Evolutionary conservation across 2,113 vertebrate genomes (phyloP), one percentile per base, ranked within the genome.

Genomic region (Phycodurus eques): DNA sequence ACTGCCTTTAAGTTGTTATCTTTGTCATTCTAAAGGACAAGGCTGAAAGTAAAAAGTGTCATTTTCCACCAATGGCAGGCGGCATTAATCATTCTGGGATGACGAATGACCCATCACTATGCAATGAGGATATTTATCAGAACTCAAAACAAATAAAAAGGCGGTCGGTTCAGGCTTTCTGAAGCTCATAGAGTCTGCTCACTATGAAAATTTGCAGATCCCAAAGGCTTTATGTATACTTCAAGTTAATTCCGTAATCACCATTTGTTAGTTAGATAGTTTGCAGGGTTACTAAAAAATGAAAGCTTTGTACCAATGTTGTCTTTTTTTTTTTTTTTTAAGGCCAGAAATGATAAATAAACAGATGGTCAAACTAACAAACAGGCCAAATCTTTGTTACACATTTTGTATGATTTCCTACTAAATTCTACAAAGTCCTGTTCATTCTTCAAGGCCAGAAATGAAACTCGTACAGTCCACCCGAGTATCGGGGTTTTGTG

Each of bases 31-130:
- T 11, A 27, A 61, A 46, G 43, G 22, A 66, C 63, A 46, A 22
- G 44, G n/a, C 63, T 15, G 8, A 47, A 66, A 66, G 20, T 42
- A 66, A 66, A 66, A 46, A 43, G 62, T 65, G 63, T 65, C 63
- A 47, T 66, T 66, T 66, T 66, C 11, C 12, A 20, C 43, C 13
- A 44, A 42, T 39, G 31, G 59, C 59, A 9, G 59, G 59, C 62
- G 19, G 20, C 63, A 43, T 43, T 64, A 64, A 64, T 64, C 62
- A 44, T n/a, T 20, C 15, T 14, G 15, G 35, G 17, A 42, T 42
- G 19, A 43, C n/a, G 39, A 64, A 43, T 8, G 42, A 59, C 10
- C 22, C n/a, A 22, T 31, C 56, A 22, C 56, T 5, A 1, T 59
- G 56, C 22, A 61, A 61, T 61, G 15, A 35, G 59, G 31, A 39